These are phyloP conservation scores for Centruroides sculpturatus DNA, from an alignment of 1,140 invertebrate species.

Conservation along the genomic window DNA sequence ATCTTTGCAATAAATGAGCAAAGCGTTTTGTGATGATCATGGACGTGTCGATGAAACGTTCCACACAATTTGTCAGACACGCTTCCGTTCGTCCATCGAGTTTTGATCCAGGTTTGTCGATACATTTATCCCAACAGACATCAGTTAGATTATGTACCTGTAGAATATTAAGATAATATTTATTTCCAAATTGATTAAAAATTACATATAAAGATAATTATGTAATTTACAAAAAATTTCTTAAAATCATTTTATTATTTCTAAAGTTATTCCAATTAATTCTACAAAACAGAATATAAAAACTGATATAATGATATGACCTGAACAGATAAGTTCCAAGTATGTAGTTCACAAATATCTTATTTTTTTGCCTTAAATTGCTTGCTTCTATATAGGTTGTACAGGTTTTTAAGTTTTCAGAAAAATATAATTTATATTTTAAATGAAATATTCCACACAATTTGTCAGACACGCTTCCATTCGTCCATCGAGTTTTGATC, in stretches of 20 bases:
- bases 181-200: neutral
- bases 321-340: too few relatives aligned
- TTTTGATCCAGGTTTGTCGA: slow-evolving; percentile 72
- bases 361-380: too few relatives aligned
- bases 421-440: too few relatives aligned
- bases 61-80: slow-evolving; percentile 83
- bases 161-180: neutral
- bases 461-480: slow-evolving; percentile 82
- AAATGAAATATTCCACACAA: slow-evolving; percentile 44
- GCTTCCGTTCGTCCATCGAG: slow-evolving; percentile 75
- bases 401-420: too few relatives aligned
- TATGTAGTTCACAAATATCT: too few relatives aligned
- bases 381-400: too few relatives aligned
- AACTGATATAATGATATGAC: too few relatives aligned
- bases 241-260: too few relatives aligned
- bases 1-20: slow-evolving; percentile 13
- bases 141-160: slow-evolving; percentile 50
- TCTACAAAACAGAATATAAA: too few relatives aligned
- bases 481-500: slow-evolving; percentile 64
- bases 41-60: slow-evolving; percentile 79
- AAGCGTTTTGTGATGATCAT: slow-evolving; percentile 16
- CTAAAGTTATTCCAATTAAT: too few relatives aligned
- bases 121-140: slow-evolving; percentile 88
- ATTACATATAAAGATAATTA: neutral
- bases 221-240: too few relatives aligned